phyloP scores from a whole-genome alignment of 2,797 vertebrate genomes.

The Chelmon rostratus region DNA sequence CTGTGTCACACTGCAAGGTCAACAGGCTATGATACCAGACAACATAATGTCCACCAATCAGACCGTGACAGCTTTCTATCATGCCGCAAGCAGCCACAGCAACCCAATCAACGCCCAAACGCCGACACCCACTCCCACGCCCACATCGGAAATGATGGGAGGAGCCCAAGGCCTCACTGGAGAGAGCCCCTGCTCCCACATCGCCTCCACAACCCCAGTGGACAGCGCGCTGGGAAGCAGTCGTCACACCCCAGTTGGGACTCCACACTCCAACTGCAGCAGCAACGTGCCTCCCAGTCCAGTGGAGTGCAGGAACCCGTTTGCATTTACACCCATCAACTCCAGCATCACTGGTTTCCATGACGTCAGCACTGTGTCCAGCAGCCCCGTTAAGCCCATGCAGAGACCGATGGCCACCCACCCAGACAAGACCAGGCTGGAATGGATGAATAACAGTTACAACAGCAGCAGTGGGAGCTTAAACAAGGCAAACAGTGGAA shows the following conservation, averaged over 20 bases:
- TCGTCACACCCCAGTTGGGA: conserved; percentile 94
- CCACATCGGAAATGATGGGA: conserved; percentile 93
- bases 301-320: conserved; percentile 97
- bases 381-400: conserved; percentile 98
- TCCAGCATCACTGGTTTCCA: conserved; percentile 94
- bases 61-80: conserved; percentile 87
- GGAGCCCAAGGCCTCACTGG: conserved; percentile 88
- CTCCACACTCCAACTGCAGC: conserved; percentile 97
- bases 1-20: conserved; percentile 87
- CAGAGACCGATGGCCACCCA: conserved; percentile 98
- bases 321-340: conserved; percentile 98
- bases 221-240: conserved; percentile 96
- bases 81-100: conserved; percentile 87
- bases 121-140: conserved; percentile 89
- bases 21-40: conserved; percentile 82
- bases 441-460: conserved; percentile 98
- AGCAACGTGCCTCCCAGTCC: conserved; percentile 96
- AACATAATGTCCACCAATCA: conserved; percentile 85
- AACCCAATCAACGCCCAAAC: conserved; percentile 92
- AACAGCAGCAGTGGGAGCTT: conserved; percentile 74
- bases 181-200: conserved; percentile 94
- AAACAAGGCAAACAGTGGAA: conserved; percentile 85
- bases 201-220: conserved; percentile 93
- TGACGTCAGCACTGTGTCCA: conserved; percentile 93
- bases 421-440: conserved; percentile 96